Evolutionary conservation across 2,113 vertebrate species (phyloP).

Genomic region (Psettodes erumei): DNA sequence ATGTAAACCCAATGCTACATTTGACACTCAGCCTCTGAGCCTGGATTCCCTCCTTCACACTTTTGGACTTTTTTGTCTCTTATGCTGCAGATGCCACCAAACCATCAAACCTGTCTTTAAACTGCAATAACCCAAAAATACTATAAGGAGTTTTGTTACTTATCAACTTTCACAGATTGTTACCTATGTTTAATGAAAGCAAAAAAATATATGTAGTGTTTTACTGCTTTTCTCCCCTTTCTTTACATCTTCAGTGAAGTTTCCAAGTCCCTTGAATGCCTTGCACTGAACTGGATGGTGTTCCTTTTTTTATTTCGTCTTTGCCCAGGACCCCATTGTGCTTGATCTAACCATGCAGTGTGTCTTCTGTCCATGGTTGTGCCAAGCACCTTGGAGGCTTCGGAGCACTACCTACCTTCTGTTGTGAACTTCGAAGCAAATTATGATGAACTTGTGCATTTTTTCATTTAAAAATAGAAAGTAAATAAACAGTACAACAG

Average conservation of each 20-base stretch:
- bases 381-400: conserved; percentile 87
- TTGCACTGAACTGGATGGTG: conserved; percentile 15
- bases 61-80: conserved; percentile 32
- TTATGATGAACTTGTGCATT: background rate
- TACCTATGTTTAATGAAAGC: background rate
- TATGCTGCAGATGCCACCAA: background rate
- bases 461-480: background rate
- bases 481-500: background rate
- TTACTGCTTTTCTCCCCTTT: background rate
- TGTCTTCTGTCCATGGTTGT: conserved; percentile 84
- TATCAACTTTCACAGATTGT: background rate
- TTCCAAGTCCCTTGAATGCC: background rate
- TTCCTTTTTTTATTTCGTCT: conserved; percentile 14
- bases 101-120: conserved; percentile 1
- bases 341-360: conserved; percentile 91
- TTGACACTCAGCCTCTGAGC: conserved; percentile 7
- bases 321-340: conserved; percentile 86
- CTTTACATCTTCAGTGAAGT: background rate
- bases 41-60: conserved; percentile 11
- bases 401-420: conserved; percentile 62
- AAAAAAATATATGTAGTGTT: background rate
- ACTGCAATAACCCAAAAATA: conserved; percentile 7
- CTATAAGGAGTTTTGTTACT: conserved; percentile 18
- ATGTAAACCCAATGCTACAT: conserved; percentile 24
- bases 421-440: background rate